Base-by-base conservation (phyloP, 2,888 invertebrate genomes). In the Scotopteryx bipunctaria region DNA sequence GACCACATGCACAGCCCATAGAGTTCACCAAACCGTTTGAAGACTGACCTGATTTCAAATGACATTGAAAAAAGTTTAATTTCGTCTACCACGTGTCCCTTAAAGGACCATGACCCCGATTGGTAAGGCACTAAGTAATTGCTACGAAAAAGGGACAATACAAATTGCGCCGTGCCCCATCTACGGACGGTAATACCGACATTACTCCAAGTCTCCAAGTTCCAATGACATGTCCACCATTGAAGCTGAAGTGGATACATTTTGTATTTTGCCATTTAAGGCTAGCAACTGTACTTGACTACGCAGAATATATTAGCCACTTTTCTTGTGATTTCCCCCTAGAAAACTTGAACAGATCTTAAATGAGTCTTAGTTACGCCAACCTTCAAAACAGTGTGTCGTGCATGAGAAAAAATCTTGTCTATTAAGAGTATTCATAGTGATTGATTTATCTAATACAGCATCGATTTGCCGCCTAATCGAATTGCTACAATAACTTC, bases 131-230 rank as follows among this genome's bases (percentile, higher is more conserved):
- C 46, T 43, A 62, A 61, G 63, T 67, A 67, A 68, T 69, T 73
- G 73, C 59, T 67, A 70, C 75, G 63, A 69, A 74, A 71, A 76
- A 72, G 73, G 73, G 62, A 66, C 67, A 66, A 70, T 74, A 70
- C 73, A 66, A 68, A 68, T 66, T 64, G 61, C 52, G 43, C 42
- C 45, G 58, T 57, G 47, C 54, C 43, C 71, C 72, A 52, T 71
- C 63, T 71, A 72, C 56, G 73, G 76, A 43, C 50, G 63, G 69
- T 72, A 74, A 68, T 70, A 69, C 66, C 65, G 61, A 63, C 71
- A 69, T 63, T 63, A 63, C 55, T 75, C 59, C 46, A 37, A 53
- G 57, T 54, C 51, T 73, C 57, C 48, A 48, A 56, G 59, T 55
- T 41, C 50, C 55, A 57, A 50, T 57, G 58, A 58, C 58, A 57